These are phyloP conservation scores for Papilio polytes DNA, from an alignment of 1,140 invertebrate genomes.

Conservation along the genomic window DNA sequence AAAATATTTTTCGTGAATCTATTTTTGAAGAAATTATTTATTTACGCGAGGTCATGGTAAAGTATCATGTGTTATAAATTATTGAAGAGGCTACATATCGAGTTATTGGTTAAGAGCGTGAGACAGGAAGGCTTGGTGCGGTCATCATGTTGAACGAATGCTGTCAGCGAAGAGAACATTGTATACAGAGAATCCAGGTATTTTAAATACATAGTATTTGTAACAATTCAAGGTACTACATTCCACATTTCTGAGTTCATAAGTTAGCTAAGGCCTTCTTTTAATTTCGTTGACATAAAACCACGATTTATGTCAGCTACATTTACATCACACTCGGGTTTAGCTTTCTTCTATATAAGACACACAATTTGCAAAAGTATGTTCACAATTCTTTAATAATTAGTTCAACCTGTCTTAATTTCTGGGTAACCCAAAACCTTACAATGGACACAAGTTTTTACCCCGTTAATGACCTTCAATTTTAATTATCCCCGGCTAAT, in stretches of 20 bases:
- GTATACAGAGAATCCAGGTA: conserved; percentile 68
- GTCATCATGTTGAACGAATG: conserved; percentile 81
- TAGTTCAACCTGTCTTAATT: conserved; percentile 21
- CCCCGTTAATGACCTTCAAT: conserved; percentile 72
- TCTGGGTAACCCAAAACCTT: conserved; percentile 30
- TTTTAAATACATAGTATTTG: no score
- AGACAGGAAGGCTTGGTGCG: conserved; percentile 54
- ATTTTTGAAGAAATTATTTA: conserved; percentile 82
- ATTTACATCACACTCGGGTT: no score
- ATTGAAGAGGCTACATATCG: conserved; percentile 53
- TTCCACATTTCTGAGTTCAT: no score
- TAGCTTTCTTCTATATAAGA: no score
- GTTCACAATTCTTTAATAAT: neutral
- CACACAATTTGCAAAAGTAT: neutral
- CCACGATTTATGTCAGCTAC: no score
- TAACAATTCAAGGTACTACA: no score
- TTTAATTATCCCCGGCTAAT: conserved; percentile 76
- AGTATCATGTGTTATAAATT: conserved; percentile 79
- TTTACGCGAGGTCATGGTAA: conserved; percentile 72
- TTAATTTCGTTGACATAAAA: neutral
- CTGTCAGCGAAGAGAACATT: conserved; percentile 66
- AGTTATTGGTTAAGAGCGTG: conserved; percentile 55
- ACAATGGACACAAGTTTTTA: conserved; percentile 55
- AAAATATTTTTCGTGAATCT: conserved; percentile 79
- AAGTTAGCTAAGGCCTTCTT: no score